A percentile compares a stretch with the other conserved stretches of the same genome.
These are phyloP conservation scores for Acanthis flammea DNA, from an alignment of 2,797 vertebrate genomes.

Conservation along the genomic window DNA sequence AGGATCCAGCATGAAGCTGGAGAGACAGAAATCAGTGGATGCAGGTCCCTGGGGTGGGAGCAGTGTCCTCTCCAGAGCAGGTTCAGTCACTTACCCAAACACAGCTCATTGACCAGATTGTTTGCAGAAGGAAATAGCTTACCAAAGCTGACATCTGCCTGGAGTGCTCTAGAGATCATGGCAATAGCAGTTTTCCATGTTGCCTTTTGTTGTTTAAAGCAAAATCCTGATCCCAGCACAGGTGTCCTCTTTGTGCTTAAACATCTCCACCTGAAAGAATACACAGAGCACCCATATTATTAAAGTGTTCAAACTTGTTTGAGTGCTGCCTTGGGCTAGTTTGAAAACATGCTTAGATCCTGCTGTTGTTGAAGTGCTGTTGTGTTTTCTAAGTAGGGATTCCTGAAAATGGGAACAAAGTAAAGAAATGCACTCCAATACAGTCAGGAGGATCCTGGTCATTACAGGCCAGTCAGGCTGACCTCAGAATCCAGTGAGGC, in stretches of 20 bases:
- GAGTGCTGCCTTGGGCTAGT: neutral
- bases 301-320: neutral
- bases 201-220: neutral
- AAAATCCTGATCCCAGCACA: neutral
- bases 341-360: neutral
- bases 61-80: neutral
- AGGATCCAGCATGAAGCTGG: fast-evolving
- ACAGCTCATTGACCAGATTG: neutral
- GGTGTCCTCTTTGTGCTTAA: neutral
- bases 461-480: neutral
- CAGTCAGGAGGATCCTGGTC: neutral
- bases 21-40: neutral
- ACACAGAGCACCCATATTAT: neutral
- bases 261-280: neutral
- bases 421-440: neutral
- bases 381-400: neutral
- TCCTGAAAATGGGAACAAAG: neutral
- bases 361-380: neutral
- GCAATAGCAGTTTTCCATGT: neutral
- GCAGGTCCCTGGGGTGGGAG: neutral
- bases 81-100: neutral
- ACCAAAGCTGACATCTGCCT: neutral
- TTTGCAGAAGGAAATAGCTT: constrained; percentile 1
- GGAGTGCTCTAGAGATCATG: neutral
- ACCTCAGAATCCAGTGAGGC: fast-evolving